These are phyloP conservation scores for Parambassis ranga DNA, from an alignment of 2,797 vertebrate species.

Conservation along the genomic window DNA sequence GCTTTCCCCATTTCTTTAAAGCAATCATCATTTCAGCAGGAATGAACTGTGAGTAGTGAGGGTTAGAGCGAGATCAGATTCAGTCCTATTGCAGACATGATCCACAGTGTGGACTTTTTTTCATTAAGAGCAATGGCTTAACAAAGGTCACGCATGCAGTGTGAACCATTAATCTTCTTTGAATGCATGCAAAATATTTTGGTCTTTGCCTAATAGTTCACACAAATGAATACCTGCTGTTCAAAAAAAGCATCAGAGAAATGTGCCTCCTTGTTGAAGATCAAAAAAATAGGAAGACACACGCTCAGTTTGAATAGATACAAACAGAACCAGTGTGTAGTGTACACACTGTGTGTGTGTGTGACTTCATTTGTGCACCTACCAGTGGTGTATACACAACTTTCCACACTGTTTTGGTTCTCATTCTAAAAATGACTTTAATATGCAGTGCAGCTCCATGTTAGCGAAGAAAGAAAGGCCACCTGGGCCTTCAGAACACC, in stretches of 20 bases:
- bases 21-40: no score
- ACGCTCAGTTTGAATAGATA: background rate
- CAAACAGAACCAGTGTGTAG: background rate
- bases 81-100: slow-evolving; percentile 2
- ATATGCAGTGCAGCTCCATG: background rate
- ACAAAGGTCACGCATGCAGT: background rate
- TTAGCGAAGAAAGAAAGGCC: background rate
- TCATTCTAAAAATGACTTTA: background rate
- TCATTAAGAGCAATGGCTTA: slow-evolving; percentile 11
- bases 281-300: no score
- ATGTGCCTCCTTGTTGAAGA: no score
- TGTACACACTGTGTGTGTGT: background rate
- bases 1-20: no score
- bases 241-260: no score
- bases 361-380: background rate
- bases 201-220: slow-evolving; percentile 14
- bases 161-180: slow-evolving; percentile 31
- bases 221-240: slow-evolving; percentile 5
- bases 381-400: background rate
- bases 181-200: slow-evolving; percentile 39
- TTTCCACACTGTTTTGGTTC: background rate
- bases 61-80: background rate
- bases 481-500: background rate
- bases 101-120: background rate
- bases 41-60: no score